Percentiles rank a stretch among this genome's conserved stretches.
phyloP scores from a whole-genome alignment of 1,140 invertebrate species.

The Samia ricini region DNA sequence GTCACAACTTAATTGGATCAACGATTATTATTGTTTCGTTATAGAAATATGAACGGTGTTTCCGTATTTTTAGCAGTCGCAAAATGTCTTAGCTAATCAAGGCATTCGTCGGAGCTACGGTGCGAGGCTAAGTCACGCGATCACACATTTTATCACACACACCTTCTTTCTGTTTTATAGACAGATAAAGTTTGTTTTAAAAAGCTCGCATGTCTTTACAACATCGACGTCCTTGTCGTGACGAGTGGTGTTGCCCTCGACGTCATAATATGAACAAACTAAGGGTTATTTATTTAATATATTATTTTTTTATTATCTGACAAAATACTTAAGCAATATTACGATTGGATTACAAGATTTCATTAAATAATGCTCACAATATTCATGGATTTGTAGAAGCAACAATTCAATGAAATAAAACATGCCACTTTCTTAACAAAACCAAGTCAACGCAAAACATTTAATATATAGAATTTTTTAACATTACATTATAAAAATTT shows the following conservation, averaged over 20 bases:
- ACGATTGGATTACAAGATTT: background rate
- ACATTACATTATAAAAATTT: too few relatives aligned
- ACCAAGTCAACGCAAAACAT: too few relatives aligned
- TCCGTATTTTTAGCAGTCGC: slow-evolving; percentile 20
- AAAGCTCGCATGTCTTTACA: slow-evolving; percentile 70
- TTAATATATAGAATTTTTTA: too few relatives aligned
- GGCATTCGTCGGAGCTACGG: slow-evolving; percentile 54
- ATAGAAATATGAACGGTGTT: slow-evolving; percentile 16
- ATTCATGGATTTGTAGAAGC: too few relatives aligned
- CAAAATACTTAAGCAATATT: background rate
- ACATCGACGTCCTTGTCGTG: slow-evolving; percentile 62
- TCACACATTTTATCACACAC: slow-evolving; percentile 69
- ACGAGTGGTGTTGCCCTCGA: slow-evolving; percentile 59
- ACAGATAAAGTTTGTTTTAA: slow-evolving; percentile 69
- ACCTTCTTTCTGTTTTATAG: slow-evolving; percentile 72
- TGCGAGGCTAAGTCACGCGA: slow-evolving; percentile 65
- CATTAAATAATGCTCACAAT: background rate
- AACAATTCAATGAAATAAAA: too few relatives aligned
- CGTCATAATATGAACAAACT: slow-evolving; percentile 41
- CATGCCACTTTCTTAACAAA: too few relatives aligned
- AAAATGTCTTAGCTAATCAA: slow-evolving; percentile 51
- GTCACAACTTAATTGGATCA: background rate
- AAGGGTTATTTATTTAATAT: slow-evolving; percentile 20
- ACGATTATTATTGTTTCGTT: too few relatives aligned
- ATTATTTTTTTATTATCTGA: background rate